Percentiles rank a stretch among this genome's conserved stretches.
These are phyloP conservation scores for Mus minutoides DNA, from an alignment of 2,797 vertebrate genomes.

Conservation along the genomic window DNA sequence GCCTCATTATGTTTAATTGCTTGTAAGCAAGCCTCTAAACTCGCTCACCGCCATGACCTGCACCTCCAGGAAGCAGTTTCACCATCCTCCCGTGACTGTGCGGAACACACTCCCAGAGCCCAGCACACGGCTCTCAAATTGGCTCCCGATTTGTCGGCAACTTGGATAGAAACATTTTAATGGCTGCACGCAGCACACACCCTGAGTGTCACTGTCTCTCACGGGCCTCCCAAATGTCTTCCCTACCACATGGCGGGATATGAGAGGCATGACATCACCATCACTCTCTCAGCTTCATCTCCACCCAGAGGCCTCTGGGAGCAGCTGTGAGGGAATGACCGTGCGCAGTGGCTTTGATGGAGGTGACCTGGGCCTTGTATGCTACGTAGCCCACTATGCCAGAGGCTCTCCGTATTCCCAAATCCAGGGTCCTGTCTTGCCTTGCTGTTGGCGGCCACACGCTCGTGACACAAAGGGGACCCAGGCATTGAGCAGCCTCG, in stretches of 20 bases:
- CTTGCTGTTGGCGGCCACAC: neutral
- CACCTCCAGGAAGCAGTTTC: neutral
- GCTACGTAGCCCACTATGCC: neutral
- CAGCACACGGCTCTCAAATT: conserved; percentile 60
- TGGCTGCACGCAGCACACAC: conserved; percentile 38
- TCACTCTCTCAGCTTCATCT: conserved; percentile 4
- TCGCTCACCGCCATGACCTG: neutral
- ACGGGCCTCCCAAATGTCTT: conserved; percentile 67
- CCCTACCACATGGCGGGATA: conserved; percentile 25
- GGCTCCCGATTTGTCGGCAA: conserved; percentile 73
- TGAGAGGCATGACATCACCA: conserved; percentile 71
- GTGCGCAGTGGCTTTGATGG: accelerated
- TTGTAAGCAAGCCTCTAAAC: conserved; percentile 20
- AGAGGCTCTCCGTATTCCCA: neutral
- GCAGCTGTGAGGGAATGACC: accelerated
- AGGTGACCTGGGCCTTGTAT: accelerated
- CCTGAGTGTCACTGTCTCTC: conserved; percentile 39
- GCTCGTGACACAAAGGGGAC: neutral
- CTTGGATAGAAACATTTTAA: conserved; percentile 73
- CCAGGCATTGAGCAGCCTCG: neutral
- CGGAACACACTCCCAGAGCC: neutral
- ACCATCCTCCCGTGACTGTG: neutral
- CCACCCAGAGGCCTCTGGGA: conserved; percentile 36
- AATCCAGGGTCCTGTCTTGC: neutral
- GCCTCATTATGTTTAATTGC: conserved; percentile 51